Evolutionary conservation across 92 coral and sea anemone species (phyloP).

Genomic region (Zoanthus sansibaricus): DNA sequence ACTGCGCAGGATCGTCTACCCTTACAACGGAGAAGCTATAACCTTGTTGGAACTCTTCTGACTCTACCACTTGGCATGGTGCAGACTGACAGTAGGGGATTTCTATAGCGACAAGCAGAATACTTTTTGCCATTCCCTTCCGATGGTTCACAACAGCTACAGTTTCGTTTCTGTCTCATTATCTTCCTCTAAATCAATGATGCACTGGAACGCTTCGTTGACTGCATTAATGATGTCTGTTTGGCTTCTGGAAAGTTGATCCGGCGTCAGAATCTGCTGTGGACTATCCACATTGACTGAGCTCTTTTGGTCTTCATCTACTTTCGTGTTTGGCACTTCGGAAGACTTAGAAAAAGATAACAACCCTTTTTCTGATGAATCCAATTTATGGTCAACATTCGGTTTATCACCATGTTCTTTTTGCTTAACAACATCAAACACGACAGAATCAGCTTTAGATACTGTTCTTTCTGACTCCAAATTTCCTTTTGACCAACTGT

Average conservation of each 20-base stretch:
- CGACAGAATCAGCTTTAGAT: neutral
- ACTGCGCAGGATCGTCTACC: neutral
- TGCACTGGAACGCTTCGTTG: slow-evolving; percentile 82
- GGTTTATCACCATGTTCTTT: neutral
- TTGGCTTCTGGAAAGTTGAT: slow-evolving; percentile 74
- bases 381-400: neutral
- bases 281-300: neutral
- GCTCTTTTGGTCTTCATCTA: neutral
- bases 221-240: slow-evolving; percentile 83
- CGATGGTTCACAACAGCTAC: neutral
- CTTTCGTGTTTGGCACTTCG: neutral
- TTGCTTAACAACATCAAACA: neutral
- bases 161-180: slow-evolving; percentile 77
- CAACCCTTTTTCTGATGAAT: neutral
- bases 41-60: neutral
- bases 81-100: neutral
- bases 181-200: slow-evolving; percentile 61
- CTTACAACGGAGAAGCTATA: neutral
- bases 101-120: neutral
- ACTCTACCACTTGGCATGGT: neutral
- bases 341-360: too few relatives aligned
- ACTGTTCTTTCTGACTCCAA: slow-evolving; percentile 1
- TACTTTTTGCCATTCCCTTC: neutral
- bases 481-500: neutral
- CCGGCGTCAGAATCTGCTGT: neutral